Percentiles rank a stretch among this genome's conserved stretches.
These are phyloP conservation scores for Drosophila melanica DNA, from an alignment of 1,140 invertebrate species.

Conservation along the genomic window DNA sequence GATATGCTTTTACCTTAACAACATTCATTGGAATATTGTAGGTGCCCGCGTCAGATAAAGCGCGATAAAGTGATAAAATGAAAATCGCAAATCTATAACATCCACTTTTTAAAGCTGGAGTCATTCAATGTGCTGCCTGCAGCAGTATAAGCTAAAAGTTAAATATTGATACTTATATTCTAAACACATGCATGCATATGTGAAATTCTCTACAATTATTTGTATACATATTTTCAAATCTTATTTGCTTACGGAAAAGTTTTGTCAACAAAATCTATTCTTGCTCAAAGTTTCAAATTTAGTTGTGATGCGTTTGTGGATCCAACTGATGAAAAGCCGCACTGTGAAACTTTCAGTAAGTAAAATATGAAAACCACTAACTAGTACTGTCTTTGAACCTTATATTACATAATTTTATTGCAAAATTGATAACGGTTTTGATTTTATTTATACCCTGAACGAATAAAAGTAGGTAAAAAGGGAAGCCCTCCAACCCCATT, in stretches of 20 bases:
- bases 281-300: background rate
- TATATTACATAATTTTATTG: too few species aligned
- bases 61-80: too few species aligned
- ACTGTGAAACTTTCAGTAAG: background rate
- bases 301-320: background rate
- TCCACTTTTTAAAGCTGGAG: too few species aligned
- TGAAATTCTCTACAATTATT: background rate
- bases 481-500: too few species aligned
- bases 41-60: too few species aligned
- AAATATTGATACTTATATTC: background rate
- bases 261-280: conserved; percentile 13
- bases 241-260: conserved; percentile 17
- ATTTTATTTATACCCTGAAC: too few species aligned
- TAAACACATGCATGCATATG: background rate
- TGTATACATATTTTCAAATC: background rate
- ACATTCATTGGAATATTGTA: too few species aligned
- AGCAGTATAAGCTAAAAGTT: conserved; percentile 10
- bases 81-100: too few species aligned
- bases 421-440: too few species aligned
- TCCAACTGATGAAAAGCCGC: background rate
- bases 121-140: background rate
- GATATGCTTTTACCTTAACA: too few species aligned
- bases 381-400: background rate
- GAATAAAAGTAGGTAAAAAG: too few species aligned
- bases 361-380: conserved; percentile 4